phyloP scores from a whole-genome alignment of 2,113 vertebrate genomes.

The Mirza zaza region DNA sequence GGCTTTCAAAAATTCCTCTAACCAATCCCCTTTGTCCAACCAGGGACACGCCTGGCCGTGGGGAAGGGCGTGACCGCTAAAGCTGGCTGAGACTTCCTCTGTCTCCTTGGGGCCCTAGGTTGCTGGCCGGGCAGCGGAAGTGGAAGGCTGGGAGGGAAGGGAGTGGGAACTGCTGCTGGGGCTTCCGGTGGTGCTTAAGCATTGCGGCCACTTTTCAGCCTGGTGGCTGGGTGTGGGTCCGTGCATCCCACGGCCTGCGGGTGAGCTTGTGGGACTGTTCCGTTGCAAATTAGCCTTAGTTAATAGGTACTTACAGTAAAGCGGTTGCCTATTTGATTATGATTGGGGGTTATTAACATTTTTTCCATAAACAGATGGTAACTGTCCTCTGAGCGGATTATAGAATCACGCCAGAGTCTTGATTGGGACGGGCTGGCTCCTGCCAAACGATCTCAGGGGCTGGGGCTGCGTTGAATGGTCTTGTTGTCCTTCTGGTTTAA shows the following conservation, averaged over 20 bases:
- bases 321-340: constrained; percentile 83
- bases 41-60: not conserved
- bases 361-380: constrained; percentile 83
- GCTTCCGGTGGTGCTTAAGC: not conserved
- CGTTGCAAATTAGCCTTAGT: constrained; percentile 81
- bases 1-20: not conserved
- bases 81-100: not conserved
- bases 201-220: constrained; percentile 59
- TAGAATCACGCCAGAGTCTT: constrained; percentile 75
- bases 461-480: not conserved
- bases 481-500: not conserved
- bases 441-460: constrained; percentile 53
- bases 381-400: constrained; percentile 73
- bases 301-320: constrained; percentile 84
- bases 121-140: not conserved
- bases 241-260: constrained; percentile 73
- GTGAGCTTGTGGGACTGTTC: constrained; percentile 76
- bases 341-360: constrained; percentile 82
- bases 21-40: not conserved
- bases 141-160: not conserved
- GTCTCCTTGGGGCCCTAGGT: not conserved
- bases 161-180: constrained; percentile 35
- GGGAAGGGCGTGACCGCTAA: too few relatives aligned
- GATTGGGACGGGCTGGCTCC: constrained; percentile 68
- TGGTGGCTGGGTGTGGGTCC: constrained; percentile 69